These are phyloP conservation scores for Volucella zonaria DNA, from an alignment of 2,888 invertebrate genomes.

Conservation along the genomic window DNA sequence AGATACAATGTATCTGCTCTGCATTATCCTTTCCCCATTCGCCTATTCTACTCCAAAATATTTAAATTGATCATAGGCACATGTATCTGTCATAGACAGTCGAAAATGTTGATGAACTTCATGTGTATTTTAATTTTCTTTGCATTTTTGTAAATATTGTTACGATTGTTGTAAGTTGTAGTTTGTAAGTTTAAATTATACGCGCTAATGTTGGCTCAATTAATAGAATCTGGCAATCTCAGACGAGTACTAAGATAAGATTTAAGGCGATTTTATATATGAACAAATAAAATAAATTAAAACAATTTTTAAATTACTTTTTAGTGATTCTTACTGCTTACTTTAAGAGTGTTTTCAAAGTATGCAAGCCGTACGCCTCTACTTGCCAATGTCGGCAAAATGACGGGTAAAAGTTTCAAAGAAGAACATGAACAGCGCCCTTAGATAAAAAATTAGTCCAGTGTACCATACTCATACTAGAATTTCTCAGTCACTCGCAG, in stretches of 20 bases:
- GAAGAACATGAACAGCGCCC: no score
- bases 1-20: conserved; percentile 42
- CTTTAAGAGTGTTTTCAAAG: no score
- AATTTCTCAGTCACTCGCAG: no score
- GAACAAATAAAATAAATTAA: no score
- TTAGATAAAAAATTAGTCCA: no score
- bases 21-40: not conserved
- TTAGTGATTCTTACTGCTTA: no score
- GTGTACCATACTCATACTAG: no score
- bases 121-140: conserved; percentile 22
- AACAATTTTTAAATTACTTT: no score
- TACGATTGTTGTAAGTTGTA: conserved; percentile 39
- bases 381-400: no score
- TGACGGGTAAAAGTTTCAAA: no score
- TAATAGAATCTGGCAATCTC: not conserved
- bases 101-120: not conserved
- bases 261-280: not conserved
- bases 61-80: not conserved
- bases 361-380: no score
- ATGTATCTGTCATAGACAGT: conserved; percentile 4
- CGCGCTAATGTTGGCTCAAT: conserved; percentile 14
- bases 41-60: not conserved
- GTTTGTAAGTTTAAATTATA: conserved; percentile 57
- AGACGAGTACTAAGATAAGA: not conserved
- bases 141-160: conserved; percentile 59